phyloP scores from a whole-genome alignment of 2,888 invertebrate species.

The Monopis laevigella region DNA sequence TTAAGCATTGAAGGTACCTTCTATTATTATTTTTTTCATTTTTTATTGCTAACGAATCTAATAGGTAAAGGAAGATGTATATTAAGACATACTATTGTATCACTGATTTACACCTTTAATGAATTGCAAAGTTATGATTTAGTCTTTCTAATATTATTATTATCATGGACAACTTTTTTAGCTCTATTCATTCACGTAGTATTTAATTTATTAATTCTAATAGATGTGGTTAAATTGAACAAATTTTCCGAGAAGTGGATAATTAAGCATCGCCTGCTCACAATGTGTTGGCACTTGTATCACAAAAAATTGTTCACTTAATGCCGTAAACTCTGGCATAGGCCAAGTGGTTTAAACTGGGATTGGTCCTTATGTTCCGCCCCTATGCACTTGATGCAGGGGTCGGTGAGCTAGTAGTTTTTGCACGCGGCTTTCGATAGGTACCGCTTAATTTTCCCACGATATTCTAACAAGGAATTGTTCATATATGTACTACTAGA shows the following conservation, averaged over 20 bases:
- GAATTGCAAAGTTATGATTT: neutral
- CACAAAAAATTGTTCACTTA: neutral
- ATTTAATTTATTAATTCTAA: too few relatives aligned
- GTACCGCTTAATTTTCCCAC: constrained; percentile 46
- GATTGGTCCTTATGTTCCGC: constrained; percentile 57
- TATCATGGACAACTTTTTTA: too few relatives aligned
- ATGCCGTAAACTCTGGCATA: neutral
- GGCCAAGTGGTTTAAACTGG: constrained; percentile 13
- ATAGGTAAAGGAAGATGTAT: too few relatives aligned
- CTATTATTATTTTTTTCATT: too few relatives aligned
- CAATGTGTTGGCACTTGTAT: constrained; percentile 2
- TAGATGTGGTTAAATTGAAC: too few relatives aligned
- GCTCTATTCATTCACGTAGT: too few relatives aligned
- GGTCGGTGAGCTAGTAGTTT: constrained; percentile 46
- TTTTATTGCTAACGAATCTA: too few relatives aligned
- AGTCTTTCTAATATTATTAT: neutral
- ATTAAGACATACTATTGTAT: too few relatives aligned
- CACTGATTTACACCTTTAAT: neutral
- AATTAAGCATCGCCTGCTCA: neutral
- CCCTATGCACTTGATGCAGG: constrained; percentile 59
- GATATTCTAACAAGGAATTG: too few relatives aligned
- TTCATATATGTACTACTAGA: too few relatives aligned
- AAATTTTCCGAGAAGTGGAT: neutral
- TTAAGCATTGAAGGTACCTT: too few relatives aligned
- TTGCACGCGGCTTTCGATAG: constrained; percentile 42